Evolutionary conservation across 2,888 invertebrate species (phyloP).

Genomic region (Netelia inedita): DNA sequence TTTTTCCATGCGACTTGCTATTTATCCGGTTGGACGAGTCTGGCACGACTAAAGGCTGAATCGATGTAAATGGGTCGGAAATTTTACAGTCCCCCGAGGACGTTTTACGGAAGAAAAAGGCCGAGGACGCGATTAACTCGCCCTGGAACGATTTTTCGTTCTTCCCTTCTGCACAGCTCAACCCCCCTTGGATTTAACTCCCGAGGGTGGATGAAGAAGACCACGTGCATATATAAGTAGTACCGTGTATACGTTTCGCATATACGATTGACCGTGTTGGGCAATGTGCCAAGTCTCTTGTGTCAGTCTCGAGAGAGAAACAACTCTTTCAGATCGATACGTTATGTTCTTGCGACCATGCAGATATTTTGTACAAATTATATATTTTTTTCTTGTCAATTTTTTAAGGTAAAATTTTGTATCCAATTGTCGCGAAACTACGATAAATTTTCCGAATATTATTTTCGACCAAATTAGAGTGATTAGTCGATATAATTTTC

Average conservation of each 20-base stretch:
- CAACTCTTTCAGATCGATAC: constrained; percentile 55
- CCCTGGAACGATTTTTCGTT: constrained; percentile 51
- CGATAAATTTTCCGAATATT: no score
- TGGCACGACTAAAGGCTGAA: neutral
- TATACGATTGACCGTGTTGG: constrained; percentile 33
- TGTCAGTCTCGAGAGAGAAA: constrained; percentile 58
- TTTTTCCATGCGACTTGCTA: constrained; percentile 43
- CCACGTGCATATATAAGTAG: constrained; percentile 11
- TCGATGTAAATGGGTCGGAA: constrained; percentile 61
- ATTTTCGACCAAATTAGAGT: no score
- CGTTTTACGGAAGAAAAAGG: constrained; percentile 53
- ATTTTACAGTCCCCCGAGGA: constrained; percentile 55
- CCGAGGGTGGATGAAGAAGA: constrained; percentile 20
- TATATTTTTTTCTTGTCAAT: neutral
- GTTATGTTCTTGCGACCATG: constrained; percentile 13
- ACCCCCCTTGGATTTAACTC: constrained; percentile 24
- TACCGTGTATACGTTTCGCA: neutral
- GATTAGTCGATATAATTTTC: no score
- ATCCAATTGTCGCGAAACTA: no score
- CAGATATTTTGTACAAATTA: neutral
- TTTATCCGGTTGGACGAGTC: constrained; percentile 30
- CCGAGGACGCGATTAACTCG: constrained; percentile 62
- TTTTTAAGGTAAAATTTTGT: no score
- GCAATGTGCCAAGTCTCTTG: constrained; percentile 60
- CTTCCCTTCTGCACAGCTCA: neutral